Conservation (phyloP, 2,797 vertebrate species). For the Coilia nasus region DNA sequence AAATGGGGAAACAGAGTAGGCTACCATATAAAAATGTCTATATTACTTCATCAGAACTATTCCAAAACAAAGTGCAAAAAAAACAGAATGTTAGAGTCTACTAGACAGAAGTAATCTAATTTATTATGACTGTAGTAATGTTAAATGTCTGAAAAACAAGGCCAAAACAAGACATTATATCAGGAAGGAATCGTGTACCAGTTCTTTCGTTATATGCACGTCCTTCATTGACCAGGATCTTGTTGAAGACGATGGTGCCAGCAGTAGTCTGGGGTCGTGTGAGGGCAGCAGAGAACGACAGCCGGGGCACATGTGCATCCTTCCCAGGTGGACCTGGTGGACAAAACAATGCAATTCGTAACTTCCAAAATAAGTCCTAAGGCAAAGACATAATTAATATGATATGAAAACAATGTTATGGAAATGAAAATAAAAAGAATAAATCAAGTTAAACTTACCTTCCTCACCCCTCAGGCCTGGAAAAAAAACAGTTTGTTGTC, state of each 20-base stretch:
- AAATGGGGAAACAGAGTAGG: not conserved
- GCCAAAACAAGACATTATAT: not conserved
- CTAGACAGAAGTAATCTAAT: too few species aligned
- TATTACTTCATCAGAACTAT: not conserved
- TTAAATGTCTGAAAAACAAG: not conserved
- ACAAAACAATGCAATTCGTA: not conserved
- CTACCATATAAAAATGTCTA: not conserved
- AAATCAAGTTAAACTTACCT: constrained; percentile 68
- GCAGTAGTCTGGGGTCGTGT: constrained; percentile 74
- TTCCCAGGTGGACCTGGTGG: constrained; percentile 78
- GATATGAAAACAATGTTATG: not conserved
- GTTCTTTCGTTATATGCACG: constrained; percentile 79
- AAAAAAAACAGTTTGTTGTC: constrained; percentile 42
- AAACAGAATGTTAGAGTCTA: not conserved
- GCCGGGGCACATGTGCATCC: constrained; percentile 74
- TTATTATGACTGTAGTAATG: not conserved
- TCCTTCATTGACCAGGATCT: constrained; percentile 86
- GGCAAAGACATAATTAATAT: not conserved
- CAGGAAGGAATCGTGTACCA: constrained; percentile 66
- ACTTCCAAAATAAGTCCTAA: not conserved
- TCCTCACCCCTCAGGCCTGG: constrained; percentile 83
- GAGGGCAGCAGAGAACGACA: constrained; percentile 89
- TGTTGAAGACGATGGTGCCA: constrained; percentile 89
- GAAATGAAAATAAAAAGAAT: constrained; percentile 23
- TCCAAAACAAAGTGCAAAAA: not conserved